phyloP scores from a whole-genome alignment of 2,888 invertebrate species.

The Ophion costatus region DNA sequence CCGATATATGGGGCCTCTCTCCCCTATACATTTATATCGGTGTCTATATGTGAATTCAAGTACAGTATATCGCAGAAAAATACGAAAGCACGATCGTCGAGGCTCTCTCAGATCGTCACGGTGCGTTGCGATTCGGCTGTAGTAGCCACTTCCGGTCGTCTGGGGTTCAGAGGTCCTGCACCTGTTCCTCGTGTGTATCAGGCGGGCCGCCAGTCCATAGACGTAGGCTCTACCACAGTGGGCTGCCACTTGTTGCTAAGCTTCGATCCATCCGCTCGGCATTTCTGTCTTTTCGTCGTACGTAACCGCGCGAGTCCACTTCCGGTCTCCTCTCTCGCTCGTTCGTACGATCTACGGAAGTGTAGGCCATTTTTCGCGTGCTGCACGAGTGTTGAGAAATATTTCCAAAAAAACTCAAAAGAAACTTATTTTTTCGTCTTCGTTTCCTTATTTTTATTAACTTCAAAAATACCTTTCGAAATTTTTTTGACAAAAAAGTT shows the following conservation, averaged over 20 bases:
- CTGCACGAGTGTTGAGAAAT: slow-evolving; percentile 43
- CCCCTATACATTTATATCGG: too few relatives aligned
- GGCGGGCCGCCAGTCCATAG: slow-evolving; percentile 59
- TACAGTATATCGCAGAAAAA: slow-evolving; percentile 1
- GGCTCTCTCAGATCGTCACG: slow-evolving; percentile 46
- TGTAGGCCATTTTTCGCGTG: slow-evolving; percentile 19
- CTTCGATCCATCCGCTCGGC: slow-evolving; percentile 71
- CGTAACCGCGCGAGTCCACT: slow-evolving; percentile 11
- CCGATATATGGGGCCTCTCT: too few relatives aligned
- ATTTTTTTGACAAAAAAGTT: too few relatives aligned
- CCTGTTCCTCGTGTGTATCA: slow-evolving; percentile 73
- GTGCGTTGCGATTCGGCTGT: slow-evolving; percentile 69
- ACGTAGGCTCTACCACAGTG: slow-evolving; percentile 60
- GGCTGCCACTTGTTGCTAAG: slow-evolving; percentile 80
- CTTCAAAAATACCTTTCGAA: too few relatives aligned
- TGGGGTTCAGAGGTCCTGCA: slow-evolving; percentile 77
- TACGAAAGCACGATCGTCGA: slow-evolving; percentile 47
- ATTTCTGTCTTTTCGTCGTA: slow-evolving; percentile 53
- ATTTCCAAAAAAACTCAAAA: slow-evolving; percentile 5
- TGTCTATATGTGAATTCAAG: not conserved
- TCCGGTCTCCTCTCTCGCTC: slow-evolving; percentile 33
- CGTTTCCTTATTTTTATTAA: too few relatives aligned
- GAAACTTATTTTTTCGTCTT: too few relatives aligned
- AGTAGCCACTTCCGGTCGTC: slow-evolving; percentile 69
- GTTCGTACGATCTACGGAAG: slow-evolving; percentile 18